Percentiles rank a stretch among this genome's conserved stretches.
Conservation (phyloP, 2,113 vertebrate genomes). For the Equus quagga region DNA sequence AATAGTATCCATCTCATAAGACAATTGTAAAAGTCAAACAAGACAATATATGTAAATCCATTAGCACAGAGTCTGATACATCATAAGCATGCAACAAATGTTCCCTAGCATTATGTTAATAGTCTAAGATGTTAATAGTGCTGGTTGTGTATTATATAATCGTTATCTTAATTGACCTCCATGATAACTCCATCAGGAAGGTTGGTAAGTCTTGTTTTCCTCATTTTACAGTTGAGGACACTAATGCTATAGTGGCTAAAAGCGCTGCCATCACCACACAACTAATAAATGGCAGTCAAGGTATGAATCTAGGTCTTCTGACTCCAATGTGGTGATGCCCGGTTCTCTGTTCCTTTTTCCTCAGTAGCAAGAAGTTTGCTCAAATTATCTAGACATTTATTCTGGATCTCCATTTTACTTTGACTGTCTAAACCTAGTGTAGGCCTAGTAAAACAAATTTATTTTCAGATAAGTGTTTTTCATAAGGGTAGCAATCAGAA, state of each 20-base stretch:
- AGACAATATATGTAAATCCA: neutral
- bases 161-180: neutral
- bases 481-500: neutral
- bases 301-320: neutral
- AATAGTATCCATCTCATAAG: neutral
- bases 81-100: neutral
- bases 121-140: neutral
- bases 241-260: neutral
- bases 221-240: neutral
- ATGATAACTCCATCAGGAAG: neutral
- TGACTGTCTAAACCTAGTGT: neutral
- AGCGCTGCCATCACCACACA: neutral
- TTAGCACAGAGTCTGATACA: neutral
- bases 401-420: neutral
- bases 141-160: neutral
- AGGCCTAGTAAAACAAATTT: neutral
- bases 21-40: neutral
- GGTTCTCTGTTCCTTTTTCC: neutral
- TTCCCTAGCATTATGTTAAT: neutral
- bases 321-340: neutral
- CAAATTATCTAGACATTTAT: neutral
- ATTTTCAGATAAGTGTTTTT: constrained; percentile 29
- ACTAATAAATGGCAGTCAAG: neutral
- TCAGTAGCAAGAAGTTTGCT: neutral
- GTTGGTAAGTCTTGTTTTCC: neutral